Percentiles rank a stretch among this genome's conserved stretches.
Evolutionary conservation across 1,140 invertebrate genomes (phyloP).

Genomic region (Ceratina calcarata): DNA sequence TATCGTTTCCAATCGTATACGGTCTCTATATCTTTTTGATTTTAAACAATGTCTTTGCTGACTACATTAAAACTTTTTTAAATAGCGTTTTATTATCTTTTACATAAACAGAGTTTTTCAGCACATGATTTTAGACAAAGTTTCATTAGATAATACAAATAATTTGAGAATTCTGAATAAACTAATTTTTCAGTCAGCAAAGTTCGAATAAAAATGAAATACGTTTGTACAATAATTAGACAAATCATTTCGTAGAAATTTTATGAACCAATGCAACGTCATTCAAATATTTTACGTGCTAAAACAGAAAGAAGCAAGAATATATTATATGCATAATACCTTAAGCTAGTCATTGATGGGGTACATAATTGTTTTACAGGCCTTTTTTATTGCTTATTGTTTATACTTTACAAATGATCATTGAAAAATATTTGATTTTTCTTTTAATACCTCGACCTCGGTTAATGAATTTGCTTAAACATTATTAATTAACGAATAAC

Average conservation of each 20-base stretch:
- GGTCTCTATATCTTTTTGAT: not conserved
- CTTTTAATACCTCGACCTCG: not conserved
- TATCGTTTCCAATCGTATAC: conserved; percentile 6
- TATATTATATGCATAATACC: conserved; percentile 72
- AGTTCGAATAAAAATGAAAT: not conserved
- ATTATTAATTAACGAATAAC: not conserved
- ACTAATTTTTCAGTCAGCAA: not conserved
- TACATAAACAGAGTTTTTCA: not conserved
- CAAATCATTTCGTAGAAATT: conserved; percentile 25
- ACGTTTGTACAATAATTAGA: conserved; percentile 8
- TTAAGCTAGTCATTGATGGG: conserved; percentile 74
- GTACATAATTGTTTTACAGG: conserved; percentile 64
- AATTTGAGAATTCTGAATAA: not conserved
- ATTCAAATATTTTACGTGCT: conserved; percentile 36
- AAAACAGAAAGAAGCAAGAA: conserved; percentile 44
- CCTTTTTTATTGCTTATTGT: conserved; percentile 48
- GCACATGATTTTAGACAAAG: not conserved
- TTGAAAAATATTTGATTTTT: not conserved
- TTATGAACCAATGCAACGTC: conserved; percentile 40
- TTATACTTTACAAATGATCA: conserved; percentile 14
- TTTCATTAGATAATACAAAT: not conserved
- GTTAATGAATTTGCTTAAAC: not conserved
- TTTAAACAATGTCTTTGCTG: conserved; percentile 24
- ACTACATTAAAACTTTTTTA: not conserved
- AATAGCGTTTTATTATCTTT: not conserved